These are phyloP conservation scores for Rachycentron canadum DNA, from an alignment of 2,797 vertebrate species.

Conservation along the genomic window DNA sequence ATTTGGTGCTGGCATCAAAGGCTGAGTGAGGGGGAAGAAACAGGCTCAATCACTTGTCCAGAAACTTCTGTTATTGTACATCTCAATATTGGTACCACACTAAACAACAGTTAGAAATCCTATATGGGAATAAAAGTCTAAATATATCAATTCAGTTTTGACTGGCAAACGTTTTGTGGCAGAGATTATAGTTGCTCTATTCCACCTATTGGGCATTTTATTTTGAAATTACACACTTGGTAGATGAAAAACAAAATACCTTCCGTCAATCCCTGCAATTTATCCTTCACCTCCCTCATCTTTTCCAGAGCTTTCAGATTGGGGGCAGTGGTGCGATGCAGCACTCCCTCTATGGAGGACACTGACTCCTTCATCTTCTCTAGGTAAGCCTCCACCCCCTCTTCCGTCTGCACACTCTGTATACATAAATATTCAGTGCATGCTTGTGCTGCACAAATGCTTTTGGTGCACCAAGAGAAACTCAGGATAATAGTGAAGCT, in stretches of 20 bases:
- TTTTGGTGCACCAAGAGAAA: background rate
- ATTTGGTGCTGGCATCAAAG: conserved; percentile 89
- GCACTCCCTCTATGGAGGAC: conserved; percentile 77
- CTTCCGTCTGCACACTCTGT: conserved; percentile 82
- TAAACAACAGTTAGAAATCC: background rate
- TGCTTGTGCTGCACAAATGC: background rate
- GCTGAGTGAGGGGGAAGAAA: conserved; percentile 76
- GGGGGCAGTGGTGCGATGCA: conserved; percentile 87
- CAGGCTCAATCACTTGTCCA: background rate
- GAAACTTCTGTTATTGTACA: background rate
- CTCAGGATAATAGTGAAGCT: background rate
- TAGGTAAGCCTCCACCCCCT: conserved; percentile 83
- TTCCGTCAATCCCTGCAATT: conserved; percentile 86
- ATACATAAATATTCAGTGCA: conserved; percentile 13
- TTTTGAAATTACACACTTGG: background rate
- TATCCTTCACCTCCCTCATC: conserved; percentile 86
- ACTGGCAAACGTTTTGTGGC: background rate
- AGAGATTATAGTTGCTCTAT: background rate
- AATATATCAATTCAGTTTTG: background rate
- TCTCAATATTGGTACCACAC: background rate
- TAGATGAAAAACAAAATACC: conserved; percentile 78
- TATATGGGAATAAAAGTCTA: background rate
- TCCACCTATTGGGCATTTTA: background rate
- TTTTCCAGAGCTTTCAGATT: conserved; percentile 92
- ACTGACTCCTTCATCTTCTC: conserved; percentile 81